Evolutionary conservation across 2,888 invertebrate species (phyloP).

Genomic region (Apantesis nais): DNA sequence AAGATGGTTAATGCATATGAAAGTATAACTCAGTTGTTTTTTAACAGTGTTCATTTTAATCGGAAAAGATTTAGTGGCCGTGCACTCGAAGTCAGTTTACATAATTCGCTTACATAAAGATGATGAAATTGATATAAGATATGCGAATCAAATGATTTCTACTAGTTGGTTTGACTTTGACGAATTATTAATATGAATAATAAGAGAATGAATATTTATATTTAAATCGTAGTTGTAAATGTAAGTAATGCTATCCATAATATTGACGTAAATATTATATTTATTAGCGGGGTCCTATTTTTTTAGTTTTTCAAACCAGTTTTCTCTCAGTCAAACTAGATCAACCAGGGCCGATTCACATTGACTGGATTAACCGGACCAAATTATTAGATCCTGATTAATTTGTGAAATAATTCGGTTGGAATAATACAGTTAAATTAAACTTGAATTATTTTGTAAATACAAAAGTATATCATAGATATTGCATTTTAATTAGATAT

Average conservation of each 20-base stretch:
- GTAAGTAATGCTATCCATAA: background rate
- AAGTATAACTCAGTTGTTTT: conserved; percentile 27
- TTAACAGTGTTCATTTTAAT: conserved; percentile 31
- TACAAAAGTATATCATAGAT: background rate
- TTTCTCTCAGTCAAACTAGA: conserved; percentile 9
- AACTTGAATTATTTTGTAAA: background rate
- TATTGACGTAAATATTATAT: background rate
- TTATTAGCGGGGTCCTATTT: background rate
- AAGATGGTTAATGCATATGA: conserved; percentile 8
- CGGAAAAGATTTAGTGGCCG: conserved; percentile 55
- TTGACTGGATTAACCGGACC: background rate
- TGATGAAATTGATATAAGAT: conserved; percentile 72
- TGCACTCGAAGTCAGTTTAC: conserved; percentile 67
- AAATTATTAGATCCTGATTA: background rate
- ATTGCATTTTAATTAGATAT: background rate
- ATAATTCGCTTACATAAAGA: conserved; percentile 77
- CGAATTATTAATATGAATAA: conserved; percentile 10
- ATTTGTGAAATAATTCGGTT: background rate
- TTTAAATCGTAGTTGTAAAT: conserved; percentile 3
- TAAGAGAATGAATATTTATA: conserved; percentile 3
- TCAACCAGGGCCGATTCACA: background rate
- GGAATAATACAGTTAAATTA: background rate
- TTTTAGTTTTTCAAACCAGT: conserved; percentile 4
- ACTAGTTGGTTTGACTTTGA: conserved; percentile 8
- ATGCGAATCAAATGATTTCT: conserved; percentile 67